Evolutionary conservation across 1,140 invertebrate species (phyloP), one percentile per base, ranked within the genome.

Genomic region (Alviniconcha marisindica): DNA sequence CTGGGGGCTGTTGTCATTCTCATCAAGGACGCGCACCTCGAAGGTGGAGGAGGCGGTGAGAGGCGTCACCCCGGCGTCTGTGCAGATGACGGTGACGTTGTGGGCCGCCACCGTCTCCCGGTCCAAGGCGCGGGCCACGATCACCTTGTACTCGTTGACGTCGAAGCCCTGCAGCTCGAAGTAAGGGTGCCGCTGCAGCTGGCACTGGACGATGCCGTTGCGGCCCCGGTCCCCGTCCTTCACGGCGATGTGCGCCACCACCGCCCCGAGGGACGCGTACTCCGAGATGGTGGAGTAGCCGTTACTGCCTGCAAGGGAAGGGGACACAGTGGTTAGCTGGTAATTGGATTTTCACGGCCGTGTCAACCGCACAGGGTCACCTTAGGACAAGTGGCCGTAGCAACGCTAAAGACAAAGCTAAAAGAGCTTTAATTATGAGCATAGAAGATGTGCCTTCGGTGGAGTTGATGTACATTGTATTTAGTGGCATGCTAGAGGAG

Each of bases 1-100:
- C 83, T 95, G 94, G 0, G 98, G 98, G 38, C 95, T 94, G 91
- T 98, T 96, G 93, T 99, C 97, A 92, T 99, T 98, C 85, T 97
- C 96, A 92, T 99, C 98, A 44, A 96, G 93, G 36, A 99, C 96
- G 89, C 96, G 96, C 51, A 98, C 94, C 3, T 95, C 94, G 82
- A 98, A 95, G 91, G 96, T 95, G n/a, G 95, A 95, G 73, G 97
- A 94, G 0, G 95, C 95, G 28, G 95, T 96, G 5, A 97, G 92
- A 10, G 96, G 95, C 40, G 96, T 96, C 86, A 95, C 95, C 3
- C 96, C 96, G 82, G 95, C 94, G 0, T 96, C 97, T 89, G 97
- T 95, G n/a, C 96, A 97, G 24, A 96, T 93, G 3, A 98, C 95
- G 1, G 96, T 96, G 63, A 98, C 95, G 69, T 96, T 91, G 91